Conservation (phyloP, 2,113 vertebrate species). For the Abramis brama region DNA sequence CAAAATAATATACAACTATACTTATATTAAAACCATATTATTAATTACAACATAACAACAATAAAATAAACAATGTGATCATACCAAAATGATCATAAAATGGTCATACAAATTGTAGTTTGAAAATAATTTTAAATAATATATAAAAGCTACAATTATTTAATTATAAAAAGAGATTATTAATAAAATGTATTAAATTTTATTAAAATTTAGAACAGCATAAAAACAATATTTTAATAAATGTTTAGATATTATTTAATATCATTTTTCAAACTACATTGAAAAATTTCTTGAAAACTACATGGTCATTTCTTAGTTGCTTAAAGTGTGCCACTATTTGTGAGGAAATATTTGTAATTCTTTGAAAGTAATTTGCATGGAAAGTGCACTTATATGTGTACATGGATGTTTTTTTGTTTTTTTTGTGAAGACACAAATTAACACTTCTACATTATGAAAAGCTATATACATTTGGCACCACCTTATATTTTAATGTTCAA, state of each 20-base stretch:
- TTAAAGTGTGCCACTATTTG: neutral
- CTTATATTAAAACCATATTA: neutral
- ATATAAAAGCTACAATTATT: no score
- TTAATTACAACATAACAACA: neutral
- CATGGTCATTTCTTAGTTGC: neutral
- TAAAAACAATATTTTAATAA: neutral
- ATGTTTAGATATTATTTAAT: neutral
- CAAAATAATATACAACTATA: neutral
- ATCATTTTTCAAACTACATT: neutral
- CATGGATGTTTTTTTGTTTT: neutral
- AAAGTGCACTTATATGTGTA: neutral
- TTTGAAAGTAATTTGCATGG: neutral
- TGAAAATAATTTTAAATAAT: no score
- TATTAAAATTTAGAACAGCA: neutral
- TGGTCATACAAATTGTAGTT: no score
- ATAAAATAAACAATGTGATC: neutral
- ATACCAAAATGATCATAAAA: no score
- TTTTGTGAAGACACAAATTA: neutral
- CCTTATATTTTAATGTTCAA: neutral
- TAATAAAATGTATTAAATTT: no score
- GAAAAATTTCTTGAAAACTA: no score
- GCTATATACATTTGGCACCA: neutral
- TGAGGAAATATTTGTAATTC: neutral
- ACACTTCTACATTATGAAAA: neutral
- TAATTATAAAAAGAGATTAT: no score